Conservation (phyloP, 2,113 vertebrate species). For the Semicossyphus pulcher region DNA sequence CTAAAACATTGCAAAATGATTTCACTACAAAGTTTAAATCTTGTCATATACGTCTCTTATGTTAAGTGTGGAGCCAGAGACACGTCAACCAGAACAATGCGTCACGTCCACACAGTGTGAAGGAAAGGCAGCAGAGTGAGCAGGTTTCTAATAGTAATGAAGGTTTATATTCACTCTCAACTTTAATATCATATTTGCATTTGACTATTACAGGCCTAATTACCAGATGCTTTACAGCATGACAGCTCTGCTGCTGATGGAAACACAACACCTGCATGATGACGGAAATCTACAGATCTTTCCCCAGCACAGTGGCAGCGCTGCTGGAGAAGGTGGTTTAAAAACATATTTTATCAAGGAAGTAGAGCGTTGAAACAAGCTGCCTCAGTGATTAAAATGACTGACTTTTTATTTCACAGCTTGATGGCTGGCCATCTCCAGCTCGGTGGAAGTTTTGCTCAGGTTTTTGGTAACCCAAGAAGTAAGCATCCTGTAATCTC, state of each 20-base stretch:
- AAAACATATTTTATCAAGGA: conserved; percentile 49
- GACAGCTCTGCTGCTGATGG: conserved; percentile 18
- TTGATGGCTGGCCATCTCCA: conserved; percentile 47
- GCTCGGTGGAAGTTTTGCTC: neutral
- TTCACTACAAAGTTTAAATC: too few species aligned
- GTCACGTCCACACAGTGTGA: too few species aligned
- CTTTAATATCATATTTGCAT: neutral
- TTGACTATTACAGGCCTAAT: neutral
- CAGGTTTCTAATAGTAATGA: too few species aligned
- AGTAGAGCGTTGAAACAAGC: conserved; percentile 11
- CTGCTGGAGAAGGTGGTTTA: conserved; percentile 21
- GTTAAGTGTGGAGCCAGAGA: too few species aligned
- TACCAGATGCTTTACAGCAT: neutral
- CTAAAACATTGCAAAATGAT: too few species aligned
- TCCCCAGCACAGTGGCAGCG: conserved; percentile 20
- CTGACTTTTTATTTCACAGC: conserved; percentile 55
- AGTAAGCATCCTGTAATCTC: neutral
- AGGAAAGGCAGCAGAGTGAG: too few species aligned
- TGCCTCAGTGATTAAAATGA: conserved; percentile 53
- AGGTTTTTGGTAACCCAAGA: neutral
- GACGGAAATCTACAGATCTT: conserved; percentile 21
- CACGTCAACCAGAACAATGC: too few species aligned
- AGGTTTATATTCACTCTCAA: too few species aligned
- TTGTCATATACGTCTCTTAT: too few species aligned
- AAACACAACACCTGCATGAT: neutral